Evolutionary conservation across 1,140 invertebrate species (phyloP).

Genomic region (Pseudomyrmex dendroicus): DNA sequence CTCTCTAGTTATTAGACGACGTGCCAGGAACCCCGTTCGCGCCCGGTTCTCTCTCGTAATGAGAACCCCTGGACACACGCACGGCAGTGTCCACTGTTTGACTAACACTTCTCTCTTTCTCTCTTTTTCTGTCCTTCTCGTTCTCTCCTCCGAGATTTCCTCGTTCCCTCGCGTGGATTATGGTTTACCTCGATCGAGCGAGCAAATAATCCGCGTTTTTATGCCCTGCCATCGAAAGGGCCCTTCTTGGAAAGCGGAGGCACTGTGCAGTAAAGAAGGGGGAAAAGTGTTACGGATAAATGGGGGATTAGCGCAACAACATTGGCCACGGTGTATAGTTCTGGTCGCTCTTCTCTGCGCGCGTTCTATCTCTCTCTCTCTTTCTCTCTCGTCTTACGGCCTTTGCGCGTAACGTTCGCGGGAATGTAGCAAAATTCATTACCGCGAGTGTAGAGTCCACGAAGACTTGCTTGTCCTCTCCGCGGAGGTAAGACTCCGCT

Average conservation of each 20-base stretch:
- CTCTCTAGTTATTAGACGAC: conserved; percentile 62
- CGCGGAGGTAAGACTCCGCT: conserved; percentile 20
- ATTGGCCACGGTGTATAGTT: conserved; percentile 59
- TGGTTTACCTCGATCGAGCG: conserved; percentile 62
- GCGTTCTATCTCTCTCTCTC: too few relatives aligned
- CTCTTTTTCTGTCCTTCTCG: conserved; percentile 25
- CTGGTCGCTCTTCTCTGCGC: conserved; percentile 1
- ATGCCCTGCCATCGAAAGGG: conserved; percentile 60
- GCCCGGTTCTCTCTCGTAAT: conserved; percentile 49
- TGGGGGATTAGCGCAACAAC: conserved; percentile 63
- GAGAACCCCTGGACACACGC: conserved; percentile 69
- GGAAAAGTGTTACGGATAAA: conserved; percentile 71
- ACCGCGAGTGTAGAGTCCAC: neutral
- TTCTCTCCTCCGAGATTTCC: conserved; percentile 11
- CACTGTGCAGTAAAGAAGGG: conserved; percentile 59
- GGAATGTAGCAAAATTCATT: conserved; percentile 63
- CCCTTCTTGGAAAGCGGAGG: conserved; percentile 63
- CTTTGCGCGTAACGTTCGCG: conserved; percentile 11
- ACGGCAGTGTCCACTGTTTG: conserved; percentile 70
- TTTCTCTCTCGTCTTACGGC: conserved; percentile 18
- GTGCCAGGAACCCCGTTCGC: neutral
- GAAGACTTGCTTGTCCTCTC: conserved; percentile 35
- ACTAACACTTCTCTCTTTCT: conserved; percentile 73
- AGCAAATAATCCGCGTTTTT: conserved; percentile 73
- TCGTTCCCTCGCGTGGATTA: conserved; percentile 66